phyloP scores from a whole-genome alignment of 1,140 invertebrate species.

The Lepidurus arcticus region DNA sequence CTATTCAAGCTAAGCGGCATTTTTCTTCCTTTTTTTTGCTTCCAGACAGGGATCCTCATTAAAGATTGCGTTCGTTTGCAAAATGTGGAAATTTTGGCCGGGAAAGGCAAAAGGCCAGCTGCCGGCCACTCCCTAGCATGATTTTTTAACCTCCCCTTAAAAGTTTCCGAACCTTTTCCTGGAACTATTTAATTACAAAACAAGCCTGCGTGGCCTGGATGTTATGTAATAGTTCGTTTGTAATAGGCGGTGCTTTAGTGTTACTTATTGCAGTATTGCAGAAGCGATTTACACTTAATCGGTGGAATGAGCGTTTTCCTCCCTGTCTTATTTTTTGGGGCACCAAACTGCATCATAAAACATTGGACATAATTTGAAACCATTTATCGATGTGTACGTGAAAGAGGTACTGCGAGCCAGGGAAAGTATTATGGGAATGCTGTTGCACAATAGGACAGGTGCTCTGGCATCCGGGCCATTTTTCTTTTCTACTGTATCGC shows the following conservation, averaged over 20 bases:
- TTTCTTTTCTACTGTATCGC: background rate
- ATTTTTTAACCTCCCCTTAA: background rate
- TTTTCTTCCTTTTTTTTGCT: background rate
- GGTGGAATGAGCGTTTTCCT: too few relatives aligned
- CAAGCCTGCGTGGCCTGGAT: background rate
- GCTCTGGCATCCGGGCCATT: background rate
- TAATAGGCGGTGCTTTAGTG: background rate
- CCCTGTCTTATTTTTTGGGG: too few relatives aligned
- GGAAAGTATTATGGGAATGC: background rate
- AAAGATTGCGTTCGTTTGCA: conserved; percentile 14
- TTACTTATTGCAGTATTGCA: too few relatives aligned
- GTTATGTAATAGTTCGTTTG: background rate
- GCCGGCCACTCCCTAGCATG: background rate
- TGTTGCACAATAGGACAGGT: conserved; percentile 1
- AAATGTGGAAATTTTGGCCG: background rate
- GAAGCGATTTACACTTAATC: too few relatives aligned
- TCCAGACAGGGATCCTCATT: background rate
- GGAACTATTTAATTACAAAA: background rate
- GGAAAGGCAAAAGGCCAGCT: background rate
- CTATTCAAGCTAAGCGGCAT: background rate
- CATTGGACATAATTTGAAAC: too few relatives aligned
- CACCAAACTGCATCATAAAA: too few relatives aligned
- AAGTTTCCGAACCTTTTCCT: background rate
- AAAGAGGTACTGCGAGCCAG: background rate
- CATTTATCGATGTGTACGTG: background rate